phyloP scores from a whole-genome alignment of 1,140 invertebrate species.

The Drosophila fuyamai region DNA sequence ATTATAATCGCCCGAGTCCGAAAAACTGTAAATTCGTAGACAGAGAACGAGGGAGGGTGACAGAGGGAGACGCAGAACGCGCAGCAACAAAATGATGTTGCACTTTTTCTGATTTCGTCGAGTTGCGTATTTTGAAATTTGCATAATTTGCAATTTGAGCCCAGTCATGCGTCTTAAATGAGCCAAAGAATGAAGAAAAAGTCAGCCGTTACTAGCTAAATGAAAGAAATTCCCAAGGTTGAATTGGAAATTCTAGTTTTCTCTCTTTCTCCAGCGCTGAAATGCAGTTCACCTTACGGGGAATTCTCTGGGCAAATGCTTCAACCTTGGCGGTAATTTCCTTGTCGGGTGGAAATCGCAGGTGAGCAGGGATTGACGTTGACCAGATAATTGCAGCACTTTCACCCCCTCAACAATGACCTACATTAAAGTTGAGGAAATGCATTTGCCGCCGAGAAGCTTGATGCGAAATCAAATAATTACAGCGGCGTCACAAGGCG shows the following conservation, averaged over 20 bases:
- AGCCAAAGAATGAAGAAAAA: conserved; percentile 34
- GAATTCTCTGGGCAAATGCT: conserved; percentile 36
- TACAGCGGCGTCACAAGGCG: conserved; percentile 43
- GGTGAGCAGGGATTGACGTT: conserved; percentile 27
- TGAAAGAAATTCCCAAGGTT: conserved; percentile 46
- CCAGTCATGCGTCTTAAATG: conserved; percentile 65
- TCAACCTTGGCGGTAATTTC: conserved; percentile 56
- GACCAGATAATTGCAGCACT: conserved; percentile 54
- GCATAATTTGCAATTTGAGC: conserved; percentile 62
- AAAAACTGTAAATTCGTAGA: conserved; percentile 29
- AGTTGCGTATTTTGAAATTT: conserved; percentile 47
- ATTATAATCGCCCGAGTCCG: conserved; percentile 41
- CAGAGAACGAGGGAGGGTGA: conserved; percentile 1
- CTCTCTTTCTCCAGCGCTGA: conserved; percentile 27
- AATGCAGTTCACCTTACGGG: conserved; percentile 56
- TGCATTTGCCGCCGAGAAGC: conserved; percentile 37
- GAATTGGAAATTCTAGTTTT: conserved; percentile 29
- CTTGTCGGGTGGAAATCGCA: conserved; percentile 24
- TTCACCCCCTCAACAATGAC: conserved; percentile 73
- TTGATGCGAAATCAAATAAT: conserved; percentile 52
- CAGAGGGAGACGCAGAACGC: conserved; percentile 4
- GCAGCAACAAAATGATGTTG: conserved; percentile 56
- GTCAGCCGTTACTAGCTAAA: conserved; percentile 21
- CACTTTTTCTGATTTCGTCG: conserved; percentile 49
- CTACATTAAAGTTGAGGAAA: conserved; percentile 72